A percentile compares a stretch with the other conserved stretches of the same genome.
phyloP scores from a whole-genome alignment of 1,140 invertebrate species.

The Oppia nitens region DNA sequence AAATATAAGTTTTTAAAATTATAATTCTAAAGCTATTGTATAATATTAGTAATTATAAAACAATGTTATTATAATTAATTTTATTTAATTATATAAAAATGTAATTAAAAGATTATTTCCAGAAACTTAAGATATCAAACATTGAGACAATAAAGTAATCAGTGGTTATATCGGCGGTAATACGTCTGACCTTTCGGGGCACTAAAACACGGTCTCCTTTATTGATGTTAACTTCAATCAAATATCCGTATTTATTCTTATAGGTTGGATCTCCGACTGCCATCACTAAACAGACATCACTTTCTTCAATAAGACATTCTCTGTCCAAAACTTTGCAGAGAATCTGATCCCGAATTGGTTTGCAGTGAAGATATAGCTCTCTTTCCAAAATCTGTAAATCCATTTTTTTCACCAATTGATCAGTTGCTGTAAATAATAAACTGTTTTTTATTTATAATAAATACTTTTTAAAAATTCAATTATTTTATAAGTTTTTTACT shows the following conservation, averaged over 20 bases:
- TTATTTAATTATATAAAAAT: not conserved
- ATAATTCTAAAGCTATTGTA: no score
- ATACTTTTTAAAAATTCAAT: no score
- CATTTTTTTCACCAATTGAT: no score
- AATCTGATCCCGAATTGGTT: not conserved
- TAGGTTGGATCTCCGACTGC: not conserved
- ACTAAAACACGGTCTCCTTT: not conserved
- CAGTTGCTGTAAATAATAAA: no score
- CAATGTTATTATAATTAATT: no score
- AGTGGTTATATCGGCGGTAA: not conserved
- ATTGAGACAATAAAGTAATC: not conserved
- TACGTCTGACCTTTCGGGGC: not conserved
- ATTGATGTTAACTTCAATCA: not conserved
- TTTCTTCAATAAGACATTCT: not conserved
- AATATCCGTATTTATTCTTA: not conserved
- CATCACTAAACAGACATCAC: not conserved
- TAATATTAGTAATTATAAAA: no score
- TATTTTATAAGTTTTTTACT: no score
- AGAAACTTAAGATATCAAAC: not conserved
- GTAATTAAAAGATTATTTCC: not conserved
- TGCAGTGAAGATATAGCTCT: not conserved
- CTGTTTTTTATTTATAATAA: no score
- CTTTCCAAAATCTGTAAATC: not conserved
- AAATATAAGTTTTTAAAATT: no score
- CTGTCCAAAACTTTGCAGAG: not conserved